Evolutionary conservation across 2,888 invertebrate species (phyloP).

Genomic region (Pristionchus maxplancki): DNA sequence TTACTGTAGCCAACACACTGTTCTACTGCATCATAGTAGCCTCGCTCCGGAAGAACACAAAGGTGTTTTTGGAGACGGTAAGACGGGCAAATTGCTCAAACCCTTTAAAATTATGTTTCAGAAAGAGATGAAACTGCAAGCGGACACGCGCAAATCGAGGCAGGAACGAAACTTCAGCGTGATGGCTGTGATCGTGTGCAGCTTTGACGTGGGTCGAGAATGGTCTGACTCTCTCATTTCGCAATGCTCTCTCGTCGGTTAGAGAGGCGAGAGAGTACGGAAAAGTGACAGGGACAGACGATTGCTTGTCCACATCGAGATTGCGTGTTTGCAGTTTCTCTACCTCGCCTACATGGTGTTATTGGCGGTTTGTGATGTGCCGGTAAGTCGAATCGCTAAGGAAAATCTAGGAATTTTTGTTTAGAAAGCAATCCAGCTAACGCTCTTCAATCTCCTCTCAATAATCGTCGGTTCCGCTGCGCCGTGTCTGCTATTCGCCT

Average conservation of each 20-base stretch:
- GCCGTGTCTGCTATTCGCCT: background rate
- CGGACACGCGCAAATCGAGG: background rate
- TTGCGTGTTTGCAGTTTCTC: background rate
- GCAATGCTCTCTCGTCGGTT: no score
- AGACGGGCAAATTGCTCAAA: background rate
- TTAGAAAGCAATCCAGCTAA: background rate
- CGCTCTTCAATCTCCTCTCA: background rate
- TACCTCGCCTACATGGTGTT: background rate
- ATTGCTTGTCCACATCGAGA: no score
- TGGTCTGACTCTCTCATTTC: no score
- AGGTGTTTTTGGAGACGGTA: background rate
- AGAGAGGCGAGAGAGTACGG: no score
- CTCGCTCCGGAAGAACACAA: background rate
- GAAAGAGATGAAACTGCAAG: background rate
- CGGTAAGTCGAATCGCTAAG: background rate
- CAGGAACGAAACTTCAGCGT: background rate
- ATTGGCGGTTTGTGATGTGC: background rate
- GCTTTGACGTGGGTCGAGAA: background rate
- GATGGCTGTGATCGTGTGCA: conserved; percentile 16
- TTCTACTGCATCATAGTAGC: background rate
- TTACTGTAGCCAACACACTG: background rate
- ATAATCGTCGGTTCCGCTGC: background rate
- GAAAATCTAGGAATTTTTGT: no score
- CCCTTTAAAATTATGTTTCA: background rate
- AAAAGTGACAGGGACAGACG: no score